phyloP scores from a whole-genome alignment of 2,797 vertebrate genomes.

The Simalia tracyae region DNA sequence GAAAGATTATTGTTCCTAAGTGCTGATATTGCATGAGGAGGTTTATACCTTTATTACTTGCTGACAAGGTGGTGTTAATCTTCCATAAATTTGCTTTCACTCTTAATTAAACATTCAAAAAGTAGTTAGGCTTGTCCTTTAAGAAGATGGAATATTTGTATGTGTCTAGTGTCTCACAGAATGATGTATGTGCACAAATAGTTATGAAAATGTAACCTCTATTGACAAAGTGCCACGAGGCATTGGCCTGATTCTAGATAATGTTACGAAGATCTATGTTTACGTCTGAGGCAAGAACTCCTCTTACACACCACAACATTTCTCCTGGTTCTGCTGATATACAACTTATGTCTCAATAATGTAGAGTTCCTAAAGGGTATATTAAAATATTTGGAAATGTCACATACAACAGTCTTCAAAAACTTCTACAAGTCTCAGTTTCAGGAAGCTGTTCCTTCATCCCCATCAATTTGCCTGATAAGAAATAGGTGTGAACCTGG shows the following conservation, averaged over 20 bases:
- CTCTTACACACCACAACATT: constrained; percentile 32
- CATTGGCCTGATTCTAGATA: background rate
- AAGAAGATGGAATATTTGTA: constrained; percentile 55
- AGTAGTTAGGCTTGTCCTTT: constrained; percentile 52
- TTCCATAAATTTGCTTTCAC: constrained; percentile 65
- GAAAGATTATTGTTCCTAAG: constrained; percentile 45
- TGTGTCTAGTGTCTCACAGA: constrained; percentile 29
- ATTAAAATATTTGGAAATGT: constrained; percentile 7
- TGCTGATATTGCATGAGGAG: constrained; percentile 39
- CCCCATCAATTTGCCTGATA: background rate
- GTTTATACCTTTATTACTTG: constrained; percentile 63
- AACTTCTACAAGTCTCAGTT: background rate
- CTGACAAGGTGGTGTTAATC: constrained; percentile 50
- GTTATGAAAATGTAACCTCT: constrained; percentile 40
- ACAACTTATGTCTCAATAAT: background rate
- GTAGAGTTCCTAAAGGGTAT: background rate
- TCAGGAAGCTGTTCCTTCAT: background rate
- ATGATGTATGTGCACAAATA: constrained; percentile 46
- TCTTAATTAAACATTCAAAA: constrained; percentile 69
- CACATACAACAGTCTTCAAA: background rate
- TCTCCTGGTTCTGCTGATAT: background rate
- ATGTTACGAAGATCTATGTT: constrained; percentile 40
- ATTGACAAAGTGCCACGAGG: constrained; percentile 37
- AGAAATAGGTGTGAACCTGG: background rate
- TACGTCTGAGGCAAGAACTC: constrained; percentile 46